phyloP scores from a whole-genome alignment of 2,797 vertebrate species.

The Austrolebias charrua region DNA sequence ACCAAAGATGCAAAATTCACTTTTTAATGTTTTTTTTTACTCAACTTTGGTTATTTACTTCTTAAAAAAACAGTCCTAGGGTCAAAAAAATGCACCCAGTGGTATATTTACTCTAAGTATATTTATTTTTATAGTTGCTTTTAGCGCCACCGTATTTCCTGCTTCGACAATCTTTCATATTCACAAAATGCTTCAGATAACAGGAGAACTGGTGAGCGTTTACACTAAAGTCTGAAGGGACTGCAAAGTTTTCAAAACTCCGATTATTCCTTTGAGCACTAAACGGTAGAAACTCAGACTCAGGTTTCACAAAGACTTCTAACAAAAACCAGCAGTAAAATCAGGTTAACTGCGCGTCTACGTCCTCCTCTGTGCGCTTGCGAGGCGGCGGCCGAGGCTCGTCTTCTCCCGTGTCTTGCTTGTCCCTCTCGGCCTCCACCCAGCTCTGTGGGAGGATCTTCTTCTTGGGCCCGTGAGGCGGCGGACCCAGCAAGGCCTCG shows the following conservation, averaged over 20 bases:
- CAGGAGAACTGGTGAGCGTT: conserved; percentile 12
- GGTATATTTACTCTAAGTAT: too few species aligned
- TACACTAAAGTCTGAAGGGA: conserved; percentile 6
- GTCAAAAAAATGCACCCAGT: too few species aligned
- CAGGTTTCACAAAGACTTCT: too few species aligned
- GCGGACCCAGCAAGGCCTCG: conserved; percentile 88
- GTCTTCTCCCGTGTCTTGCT: conserved; percentile 86
- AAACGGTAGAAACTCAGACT: conserved; percentile 6
- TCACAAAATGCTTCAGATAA: background rate
- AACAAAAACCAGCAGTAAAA: conserved; percentile 3
- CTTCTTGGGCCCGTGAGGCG: conserved; percentile 91
- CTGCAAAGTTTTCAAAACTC: conserved; percentile 12
- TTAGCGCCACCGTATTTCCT: background rate
- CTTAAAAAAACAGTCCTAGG: too few species aligned
- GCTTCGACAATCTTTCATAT: conserved; percentile 2
- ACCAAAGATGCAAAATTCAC: too few species aligned
- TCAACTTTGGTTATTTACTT: too few species aligned
- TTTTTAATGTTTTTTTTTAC: too few species aligned
- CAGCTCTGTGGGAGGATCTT: conserved; percentile 93
- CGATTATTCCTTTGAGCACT: conserved; percentile 1
- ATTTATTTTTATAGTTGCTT: conserved; percentile 2
- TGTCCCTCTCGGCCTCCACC: conserved; percentile 90
- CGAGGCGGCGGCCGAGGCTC: conserved; percentile 70
- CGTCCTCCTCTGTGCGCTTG: conserved; percentile 71
- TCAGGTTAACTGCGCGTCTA: conserved; percentile 71